Conservation (phyloP, 2,113 vertebrate genomes). For the Rhinichthys klamathensis region DNA sequence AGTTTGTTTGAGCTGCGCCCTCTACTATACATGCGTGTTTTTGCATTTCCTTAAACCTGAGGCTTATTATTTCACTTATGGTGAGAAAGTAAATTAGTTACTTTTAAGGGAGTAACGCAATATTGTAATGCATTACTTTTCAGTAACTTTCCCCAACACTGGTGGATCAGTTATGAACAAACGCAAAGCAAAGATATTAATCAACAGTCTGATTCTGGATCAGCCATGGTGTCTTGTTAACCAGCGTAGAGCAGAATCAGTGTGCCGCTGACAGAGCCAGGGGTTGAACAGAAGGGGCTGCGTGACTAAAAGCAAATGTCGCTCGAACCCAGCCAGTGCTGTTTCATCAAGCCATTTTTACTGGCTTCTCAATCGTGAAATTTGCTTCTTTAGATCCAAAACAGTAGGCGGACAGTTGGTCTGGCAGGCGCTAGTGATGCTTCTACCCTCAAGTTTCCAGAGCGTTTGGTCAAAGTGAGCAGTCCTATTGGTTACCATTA, state of each 20-base stretch:
- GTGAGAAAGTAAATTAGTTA: too few relatives aligned
- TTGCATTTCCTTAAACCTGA: too few relatives aligned
- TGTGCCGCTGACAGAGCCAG: slow-evolving; percentile 33
- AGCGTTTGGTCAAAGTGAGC: slow-evolving; percentile 31
- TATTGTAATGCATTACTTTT: too few relatives aligned
- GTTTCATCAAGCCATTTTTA: slow-evolving; percentile 30
- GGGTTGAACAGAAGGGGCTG: slow-evolving; percentile 44
- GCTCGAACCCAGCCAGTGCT: slow-evolving; percentile 29
- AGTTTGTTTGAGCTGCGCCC: too few relatives aligned
- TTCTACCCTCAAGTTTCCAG: slow-evolving; percentile 33
- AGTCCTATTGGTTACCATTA: background rate
- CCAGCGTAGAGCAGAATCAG: background rate
- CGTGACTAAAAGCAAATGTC: slow-evolving; percentile 34
- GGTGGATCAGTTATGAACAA: slow-evolving; percentile 5
- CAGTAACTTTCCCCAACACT: too few relatives aligned
- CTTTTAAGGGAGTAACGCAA: too few relatives aligned
- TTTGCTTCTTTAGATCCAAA: slow-evolving; percentile 51
- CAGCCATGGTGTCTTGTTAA: background rate
- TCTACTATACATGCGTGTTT: too few relatives aligned
- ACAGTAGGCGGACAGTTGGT: slow-evolving; percentile 39
- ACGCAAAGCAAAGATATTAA: slow-evolving; percentile 20
- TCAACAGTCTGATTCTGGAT: slow-evolving; percentile 11
- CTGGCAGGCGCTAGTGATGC: slow-evolving; percentile 30
- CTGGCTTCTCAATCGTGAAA: slow-evolving; percentile 36
- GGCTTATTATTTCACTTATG: too few relatives aligned